These are phyloP conservation scores for Noturus placidus DNA, from an alignment of 2,113 vertebrate genomes.

Conservation along the genomic window DNA sequence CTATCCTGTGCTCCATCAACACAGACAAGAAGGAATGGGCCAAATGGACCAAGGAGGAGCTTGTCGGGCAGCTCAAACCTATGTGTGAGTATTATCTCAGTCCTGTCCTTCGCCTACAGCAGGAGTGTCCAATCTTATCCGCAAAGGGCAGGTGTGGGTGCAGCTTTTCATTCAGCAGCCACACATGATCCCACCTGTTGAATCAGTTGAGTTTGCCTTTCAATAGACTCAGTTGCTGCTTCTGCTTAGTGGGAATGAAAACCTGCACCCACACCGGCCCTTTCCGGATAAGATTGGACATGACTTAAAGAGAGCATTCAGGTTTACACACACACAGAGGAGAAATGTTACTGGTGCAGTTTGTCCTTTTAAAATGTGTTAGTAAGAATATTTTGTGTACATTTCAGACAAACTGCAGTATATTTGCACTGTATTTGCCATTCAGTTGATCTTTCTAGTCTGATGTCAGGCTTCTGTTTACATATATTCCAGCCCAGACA, in stretches of 20 bases:
- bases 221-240: too few species aligned
- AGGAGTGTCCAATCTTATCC: too few species aligned
- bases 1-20: constrained; percentile 97
- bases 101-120: not conserved
- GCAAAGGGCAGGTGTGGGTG: too few species aligned
- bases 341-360: not conserved
- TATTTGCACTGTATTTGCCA: not conserved
- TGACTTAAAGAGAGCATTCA: not conserved
- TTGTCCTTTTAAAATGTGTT: not conserved
- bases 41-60: constrained; percentile 98
- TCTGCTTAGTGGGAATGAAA: too few species aligned
- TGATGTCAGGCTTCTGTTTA: not conserved
- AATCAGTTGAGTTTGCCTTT: too few species aligned
- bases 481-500: not conserved
- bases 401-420: not conserved
- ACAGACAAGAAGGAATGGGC: constrained; percentile 99
- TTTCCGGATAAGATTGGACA: too few species aligned
- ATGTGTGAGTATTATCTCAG: constrained; percentile 90
- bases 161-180: too few species aligned
- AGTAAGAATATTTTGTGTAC: not conserved
- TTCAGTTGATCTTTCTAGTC: not conserved
- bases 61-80: constrained; percentile 96
- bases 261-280: too few species aligned
- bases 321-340: not conserved
- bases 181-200: too few species aligned